A percentile compares a stretch with the other conserved stretches of the same genome.
Evolutionary conservation across 2,113 vertebrate species (phyloP).

Genomic region (Rhizomys pruinosus): DNA sequence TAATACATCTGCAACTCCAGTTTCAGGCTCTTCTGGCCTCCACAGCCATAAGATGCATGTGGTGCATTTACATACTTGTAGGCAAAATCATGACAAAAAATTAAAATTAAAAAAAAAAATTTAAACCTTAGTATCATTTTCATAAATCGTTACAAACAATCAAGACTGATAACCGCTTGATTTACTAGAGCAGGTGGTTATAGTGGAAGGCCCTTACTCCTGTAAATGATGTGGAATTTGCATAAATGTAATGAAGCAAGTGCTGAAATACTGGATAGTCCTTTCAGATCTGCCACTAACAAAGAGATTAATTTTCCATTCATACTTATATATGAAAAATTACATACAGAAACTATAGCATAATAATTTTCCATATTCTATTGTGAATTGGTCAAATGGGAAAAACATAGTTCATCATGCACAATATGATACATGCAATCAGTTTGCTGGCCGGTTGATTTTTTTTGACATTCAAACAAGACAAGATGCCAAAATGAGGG

Average conservation of each 20-base stretch:
- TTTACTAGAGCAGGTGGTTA: neutral
- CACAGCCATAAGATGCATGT: too few relatives aligned
- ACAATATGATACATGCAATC: neutral
- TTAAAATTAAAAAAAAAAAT: neutral
- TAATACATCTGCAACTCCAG: too few relatives aligned
- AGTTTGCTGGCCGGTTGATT: too few relatives aligned
- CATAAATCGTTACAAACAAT: slow-evolving; percentile 23
- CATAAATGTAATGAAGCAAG: slow-evolving; percentile 99
- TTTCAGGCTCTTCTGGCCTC: too few relatives aligned
- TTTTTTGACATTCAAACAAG: neutral
- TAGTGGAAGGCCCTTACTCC: slow-evolving; percentile 89
- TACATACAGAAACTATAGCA: neutral
- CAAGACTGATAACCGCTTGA: neutral
- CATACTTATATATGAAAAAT: neutral
- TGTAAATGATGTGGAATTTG: slow-evolving; percentile 99
- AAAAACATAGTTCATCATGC: neutral
- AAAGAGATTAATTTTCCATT: slow-evolving; percentile 16
- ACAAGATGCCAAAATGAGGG: neutral
- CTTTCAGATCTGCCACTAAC: slow-evolving; percentile 93
- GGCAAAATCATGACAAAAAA: too few relatives aligned
- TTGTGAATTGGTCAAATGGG: neutral
- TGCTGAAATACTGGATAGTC: slow-evolving; percentile 99
- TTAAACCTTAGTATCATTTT: neutral
- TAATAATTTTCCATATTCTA: neutral
- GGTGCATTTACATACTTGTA: neutral